Conservation (phyloP, 2,888 invertebrate species). For the Boloria euphrosyne region DNA sequence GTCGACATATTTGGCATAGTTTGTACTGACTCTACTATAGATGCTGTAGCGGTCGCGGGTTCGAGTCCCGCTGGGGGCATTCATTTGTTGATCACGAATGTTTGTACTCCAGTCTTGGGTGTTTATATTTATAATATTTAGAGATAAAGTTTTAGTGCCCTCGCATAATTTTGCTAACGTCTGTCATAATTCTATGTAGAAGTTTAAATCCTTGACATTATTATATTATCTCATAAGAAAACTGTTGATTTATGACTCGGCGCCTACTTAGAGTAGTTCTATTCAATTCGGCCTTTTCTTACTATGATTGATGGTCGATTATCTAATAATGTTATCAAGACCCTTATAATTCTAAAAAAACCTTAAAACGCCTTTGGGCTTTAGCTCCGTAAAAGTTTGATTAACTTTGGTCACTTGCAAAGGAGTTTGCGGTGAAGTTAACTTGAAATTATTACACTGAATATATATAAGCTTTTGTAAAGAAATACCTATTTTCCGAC, state of each 20-base stretch:
- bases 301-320: constrained; percentile 34
- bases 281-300: constrained; percentile 31
- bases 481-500: no score
- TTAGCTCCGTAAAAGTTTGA: constrained; percentile 14
- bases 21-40: no score
- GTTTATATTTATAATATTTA: no score
- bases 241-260: constrained; percentile 19
- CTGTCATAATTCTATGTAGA: neutral
- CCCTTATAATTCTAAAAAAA: constrained; percentile 3
- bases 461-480: no score
- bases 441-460: no score
- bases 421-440: neutral
- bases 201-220: constrained; percentile 11
- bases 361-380: constrained; percentile 13
- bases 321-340: constrained; percentile 35
- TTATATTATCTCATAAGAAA: neutral
- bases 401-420: neutral
- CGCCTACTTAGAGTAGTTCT: constrained; percentile 28
- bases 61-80: no score
- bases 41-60: no score
- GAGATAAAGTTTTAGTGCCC: neutral
- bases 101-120: no score
- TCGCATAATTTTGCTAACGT: neutral
- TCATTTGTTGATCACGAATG: no score
- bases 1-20: no score